Percentiles rank a stretch among this genome's conserved stretches.
Conservation (phyloP, 2,888 invertebrate genomes). For the Amiota minor region DNA sequence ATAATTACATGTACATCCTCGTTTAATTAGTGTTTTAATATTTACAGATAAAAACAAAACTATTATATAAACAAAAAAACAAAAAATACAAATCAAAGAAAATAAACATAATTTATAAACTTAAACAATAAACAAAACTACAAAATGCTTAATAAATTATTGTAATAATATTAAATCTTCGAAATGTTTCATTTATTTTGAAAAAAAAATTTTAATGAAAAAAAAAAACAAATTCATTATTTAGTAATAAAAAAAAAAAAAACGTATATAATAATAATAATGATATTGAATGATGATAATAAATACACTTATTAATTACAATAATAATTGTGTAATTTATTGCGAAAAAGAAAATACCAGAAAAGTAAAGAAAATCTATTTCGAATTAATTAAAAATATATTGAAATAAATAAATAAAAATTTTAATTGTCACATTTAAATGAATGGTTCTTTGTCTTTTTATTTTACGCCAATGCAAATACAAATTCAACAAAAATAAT, state of each 20-base stretch:
- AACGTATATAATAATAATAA: constrained; percentile 10
- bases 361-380: constrained; percentile 47
- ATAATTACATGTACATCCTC: not conserved
- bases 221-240: not conserved
- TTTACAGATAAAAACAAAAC: constrained; percentile 6
- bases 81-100: constrained; percentile 23
- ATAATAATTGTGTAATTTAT: constrained; percentile 60
- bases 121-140: constrained; percentile 17
- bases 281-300: constrained; percentile 15
- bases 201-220: not conserved
- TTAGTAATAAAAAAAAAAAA: not conserved
- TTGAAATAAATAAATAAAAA: constrained; percentile 62
- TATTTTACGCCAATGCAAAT: not conserved
- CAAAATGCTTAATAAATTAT: not conserved
- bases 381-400: constrained; percentile 59
- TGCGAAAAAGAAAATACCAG: constrained; percentile 50
- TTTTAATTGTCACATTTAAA: constrained; percentile 65
- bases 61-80: constrained; percentile 13
- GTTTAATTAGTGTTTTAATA: constrained; percentile 25
- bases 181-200: constrained; percentile 2
- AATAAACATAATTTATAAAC: constrained; percentile 16
- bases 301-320: constrained; percentile 50
- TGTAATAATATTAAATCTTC: not conserved
- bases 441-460: constrained; percentile 1
- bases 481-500: no score